A percentile compares a stretch with the other conserved stretches of the same genome.
phyloP scores from a whole-genome alignment of 2,888 invertebrate species.

The Phlogophora meticulosa region DNA sequence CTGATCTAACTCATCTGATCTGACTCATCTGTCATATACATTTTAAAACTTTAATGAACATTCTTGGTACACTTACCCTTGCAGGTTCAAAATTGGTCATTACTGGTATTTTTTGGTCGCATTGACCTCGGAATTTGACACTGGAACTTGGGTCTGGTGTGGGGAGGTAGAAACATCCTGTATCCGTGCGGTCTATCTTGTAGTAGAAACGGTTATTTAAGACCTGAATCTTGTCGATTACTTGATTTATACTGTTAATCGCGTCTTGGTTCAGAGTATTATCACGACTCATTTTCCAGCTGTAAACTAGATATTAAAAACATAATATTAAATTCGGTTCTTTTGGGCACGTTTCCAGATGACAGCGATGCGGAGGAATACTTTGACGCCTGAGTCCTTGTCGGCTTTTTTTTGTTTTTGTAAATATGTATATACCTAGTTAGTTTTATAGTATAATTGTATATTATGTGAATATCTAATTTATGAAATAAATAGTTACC shows the following conservation, averaged over 20 bases:
- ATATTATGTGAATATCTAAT: too few relatives aligned
- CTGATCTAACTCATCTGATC: too few relatives aligned
- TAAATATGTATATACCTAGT: too few relatives aligned
- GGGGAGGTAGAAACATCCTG: conserved; percentile 75
- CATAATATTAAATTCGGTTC: conserved; percentile 2
- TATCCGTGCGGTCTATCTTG: conserved; percentile 62
- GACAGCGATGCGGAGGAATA: too few relatives aligned
- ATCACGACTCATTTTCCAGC: conserved; percentile 79
- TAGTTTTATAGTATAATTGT: too few relatives aligned
- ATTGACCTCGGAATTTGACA: conserved; percentile 69
- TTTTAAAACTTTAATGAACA: background rate
- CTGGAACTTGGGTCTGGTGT: conserved; percentile 47
- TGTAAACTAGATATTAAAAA: conserved; percentile 70
- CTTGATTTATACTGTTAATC: conserved; percentile 54
- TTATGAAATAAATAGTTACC: too few relatives aligned
- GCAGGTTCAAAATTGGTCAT: conserved; percentile 32
- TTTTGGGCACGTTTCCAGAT: too few relatives aligned
- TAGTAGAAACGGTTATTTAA: conserved; percentile 71
- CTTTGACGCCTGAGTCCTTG: too few relatives aligned
- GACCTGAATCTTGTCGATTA: conserved; percentile 60
- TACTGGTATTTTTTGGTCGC: conserved; percentile 54
- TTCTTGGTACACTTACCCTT: conserved; percentile 43
- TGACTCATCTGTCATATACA: too few relatives aligned
- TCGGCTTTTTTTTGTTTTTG: too few relatives aligned
- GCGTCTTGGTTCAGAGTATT: conserved; percentile 58